Evolutionary conservation across 2,113 vertebrate genomes (phyloP).

Genomic region (Triplophysa dalaica): DNA sequence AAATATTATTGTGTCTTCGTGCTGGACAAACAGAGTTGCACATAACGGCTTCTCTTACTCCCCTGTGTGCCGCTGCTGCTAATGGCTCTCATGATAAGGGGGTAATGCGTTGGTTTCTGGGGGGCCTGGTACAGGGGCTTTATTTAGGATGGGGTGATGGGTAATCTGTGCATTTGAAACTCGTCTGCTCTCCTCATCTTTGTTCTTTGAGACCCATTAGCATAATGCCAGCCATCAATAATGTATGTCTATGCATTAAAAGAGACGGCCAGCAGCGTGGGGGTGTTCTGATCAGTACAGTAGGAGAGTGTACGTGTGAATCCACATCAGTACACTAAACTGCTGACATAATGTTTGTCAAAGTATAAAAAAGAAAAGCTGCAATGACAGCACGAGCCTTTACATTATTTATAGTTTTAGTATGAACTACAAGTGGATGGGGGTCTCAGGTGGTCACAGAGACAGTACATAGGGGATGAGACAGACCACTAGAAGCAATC

Average conservation of each 20-base stretch:
- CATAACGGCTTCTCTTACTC: slow-evolving; percentile 31
- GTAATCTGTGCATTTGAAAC: slow-evolving; percentile 34
- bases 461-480: no score
- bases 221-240: slow-evolving; percentile 80
- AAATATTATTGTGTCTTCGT: slow-evolving; percentile 7
- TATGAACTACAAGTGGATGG: not conserved
- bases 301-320: slow-evolving; percentile 25
- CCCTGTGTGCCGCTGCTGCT: slow-evolving; percentile 42
- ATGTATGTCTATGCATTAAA: slow-evolving; percentile 78
- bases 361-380: slow-evolving; percentile 41
- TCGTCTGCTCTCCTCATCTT: slow-evolving; percentile 41
- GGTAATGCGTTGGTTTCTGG: slow-evolving; percentile 26
- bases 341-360: slow-evolving; percentile 23
- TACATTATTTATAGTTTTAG: not conserved
- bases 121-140: slow-evolving; percentile 22
- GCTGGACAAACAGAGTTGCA: slow-evolving; percentile 23
- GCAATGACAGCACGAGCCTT: not conserved
- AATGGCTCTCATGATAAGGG: slow-evolving; percentile 50
- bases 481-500: no score
- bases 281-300: slow-evolving; percentile 13
- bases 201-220: slow-evolving; percentile 74
- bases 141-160: slow-evolving; percentile 4
- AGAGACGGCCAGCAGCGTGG: slow-evolving; percentile 52
- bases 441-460: not conserved
- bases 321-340: slow-evolving; percentile 16